phyloP scores from a whole-genome alignment of 2,888 invertebrate species.

The Polyploca ridens region DNA sequence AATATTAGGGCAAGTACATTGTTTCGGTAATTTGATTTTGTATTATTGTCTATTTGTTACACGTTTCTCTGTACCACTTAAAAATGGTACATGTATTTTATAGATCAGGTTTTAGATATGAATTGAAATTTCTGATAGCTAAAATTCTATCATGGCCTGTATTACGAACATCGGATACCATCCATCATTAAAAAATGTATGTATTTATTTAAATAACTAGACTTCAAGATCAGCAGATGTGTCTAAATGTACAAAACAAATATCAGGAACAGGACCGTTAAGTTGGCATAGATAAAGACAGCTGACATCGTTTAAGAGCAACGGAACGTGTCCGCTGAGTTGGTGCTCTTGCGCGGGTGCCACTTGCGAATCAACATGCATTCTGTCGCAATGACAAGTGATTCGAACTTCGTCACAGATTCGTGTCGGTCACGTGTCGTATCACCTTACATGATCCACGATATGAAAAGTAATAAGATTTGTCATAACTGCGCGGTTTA shows the following conservation, averaged over 20 bases:
- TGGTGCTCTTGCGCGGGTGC: constrained; percentile 8
- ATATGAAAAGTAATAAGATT: constrained; percentile 8
- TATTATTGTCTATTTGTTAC: background rate
- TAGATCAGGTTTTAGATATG: no score
- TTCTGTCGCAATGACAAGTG: constrained; percentile 12
- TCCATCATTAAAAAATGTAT: constrained; percentile 27
- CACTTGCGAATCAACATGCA: constrained; percentile 7
- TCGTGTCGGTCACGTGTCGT: constrained; percentile 14
- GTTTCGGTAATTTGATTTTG: background rate
- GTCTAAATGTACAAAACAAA: constrained; percentile 58
- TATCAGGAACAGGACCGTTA: constrained; percentile 63
- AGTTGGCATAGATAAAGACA: constrained; percentile 67
- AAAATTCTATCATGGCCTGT: background rate
- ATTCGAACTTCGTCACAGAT: background rate
- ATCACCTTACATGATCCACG: constrained; percentile 12
- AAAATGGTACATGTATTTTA: no score
- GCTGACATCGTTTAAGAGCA: constrained; percentile 63
- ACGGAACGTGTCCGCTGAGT: constrained; percentile 40
- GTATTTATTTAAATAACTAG: constrained; percentile 28
- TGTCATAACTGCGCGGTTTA: background rate
- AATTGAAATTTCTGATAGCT: background rate
- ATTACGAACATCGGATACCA: constrained; percentile 5
- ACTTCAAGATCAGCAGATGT: constrained; percentile 38
- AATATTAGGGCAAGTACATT: background rate
- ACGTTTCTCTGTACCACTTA: background rate